Conservation (phyloP, 1,140 invertebrate genomes). For the Pteromalus puparum region DNA sequence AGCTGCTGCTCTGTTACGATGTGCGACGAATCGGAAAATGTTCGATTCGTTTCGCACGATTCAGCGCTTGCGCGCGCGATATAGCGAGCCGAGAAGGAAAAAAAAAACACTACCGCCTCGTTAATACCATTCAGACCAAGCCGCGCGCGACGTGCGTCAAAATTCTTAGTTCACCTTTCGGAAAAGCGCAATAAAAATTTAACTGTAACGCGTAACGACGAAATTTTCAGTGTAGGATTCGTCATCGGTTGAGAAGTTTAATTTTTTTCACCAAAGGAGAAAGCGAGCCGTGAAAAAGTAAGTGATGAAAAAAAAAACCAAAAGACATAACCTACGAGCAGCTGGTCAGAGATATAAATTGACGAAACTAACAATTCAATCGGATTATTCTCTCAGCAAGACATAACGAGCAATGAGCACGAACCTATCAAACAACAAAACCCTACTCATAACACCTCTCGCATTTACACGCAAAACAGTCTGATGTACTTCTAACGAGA, state of each 20-base stretch:
- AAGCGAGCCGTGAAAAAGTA: background rate
- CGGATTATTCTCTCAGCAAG: too few relatives aligned
- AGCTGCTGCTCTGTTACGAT: background rate
- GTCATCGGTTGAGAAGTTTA: background rate
- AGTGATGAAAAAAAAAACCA: background rate
- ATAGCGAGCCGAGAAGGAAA: background rate
- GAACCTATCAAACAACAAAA: too few relatives aligned
- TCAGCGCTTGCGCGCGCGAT: background rate
- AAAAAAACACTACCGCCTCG: slow-evolving; percentile 14
- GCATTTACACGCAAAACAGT: too few relatives aligned
- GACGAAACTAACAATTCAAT: too few relatives aligned
- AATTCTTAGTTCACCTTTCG: slow-evolving; percentile 19
- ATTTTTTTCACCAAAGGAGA: slow-evolving; percentile 46
- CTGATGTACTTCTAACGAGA: too few relatives aligned
- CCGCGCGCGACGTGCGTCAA: slow-evolving; percentile 20
- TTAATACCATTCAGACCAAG: background rate
- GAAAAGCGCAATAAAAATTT: slow-evolving; percentile 11
- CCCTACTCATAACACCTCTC: too few relatives aligned
- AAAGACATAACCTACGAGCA: too few relatives aligned
- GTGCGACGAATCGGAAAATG: slow-evolving; percentile 25
- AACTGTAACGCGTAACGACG: background rate
- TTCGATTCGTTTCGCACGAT: slow-evolving; percentile 28
- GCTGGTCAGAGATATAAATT: too few relatives aligned
- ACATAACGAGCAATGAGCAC: too few relatives aligned
- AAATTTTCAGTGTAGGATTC: slow-evolving; percentile 9